Conservation (phyloP, 2,888 invertebrate genomes). For the Tanypteryx hageni region DNA sequence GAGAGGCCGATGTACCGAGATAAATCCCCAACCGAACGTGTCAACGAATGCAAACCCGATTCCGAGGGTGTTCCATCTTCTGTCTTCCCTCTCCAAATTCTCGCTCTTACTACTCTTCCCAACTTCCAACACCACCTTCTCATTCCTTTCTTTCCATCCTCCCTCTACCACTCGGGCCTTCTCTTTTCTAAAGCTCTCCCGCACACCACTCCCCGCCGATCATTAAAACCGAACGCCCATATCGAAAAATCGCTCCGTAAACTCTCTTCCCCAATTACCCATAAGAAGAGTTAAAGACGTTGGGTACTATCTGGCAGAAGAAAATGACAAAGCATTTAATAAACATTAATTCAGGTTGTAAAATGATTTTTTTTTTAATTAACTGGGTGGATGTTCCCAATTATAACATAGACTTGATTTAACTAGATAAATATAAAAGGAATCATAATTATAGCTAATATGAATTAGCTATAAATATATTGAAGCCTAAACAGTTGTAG, state of each 20-base stretch:
- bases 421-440: too few species aligned
- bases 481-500: too few species aligned
- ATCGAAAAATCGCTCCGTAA: not conserved
- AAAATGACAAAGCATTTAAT: too few species aligned
- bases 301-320: not conserved
- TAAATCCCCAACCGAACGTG: constrained; percentile 43
- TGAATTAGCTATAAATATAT: too few species aligned
- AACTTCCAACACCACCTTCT: not conserved
- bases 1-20: constrained; percentile 46
- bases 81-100: not conserved
- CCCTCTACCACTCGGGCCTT: not conserved
- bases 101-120: not conserved
- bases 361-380: too few species aligned
- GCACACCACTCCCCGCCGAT: not conserved
- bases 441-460: too few species aligned
- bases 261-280: not conserved
- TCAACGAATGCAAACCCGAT: constrained; percentile 42
- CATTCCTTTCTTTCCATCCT: not conserved
- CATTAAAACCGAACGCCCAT: not conserved
- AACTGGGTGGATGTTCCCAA: too few species aligned
- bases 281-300: not conserved
- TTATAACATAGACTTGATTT: too few species aligned
- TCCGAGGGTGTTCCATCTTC: not conserved
- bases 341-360: too few species aligned
- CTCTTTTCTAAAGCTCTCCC: constrained; percentile 10